Base-by-base conservation (phyloP, 2,888 invertebrate genomes). In the Agriopis aurantiaria region DNA sequence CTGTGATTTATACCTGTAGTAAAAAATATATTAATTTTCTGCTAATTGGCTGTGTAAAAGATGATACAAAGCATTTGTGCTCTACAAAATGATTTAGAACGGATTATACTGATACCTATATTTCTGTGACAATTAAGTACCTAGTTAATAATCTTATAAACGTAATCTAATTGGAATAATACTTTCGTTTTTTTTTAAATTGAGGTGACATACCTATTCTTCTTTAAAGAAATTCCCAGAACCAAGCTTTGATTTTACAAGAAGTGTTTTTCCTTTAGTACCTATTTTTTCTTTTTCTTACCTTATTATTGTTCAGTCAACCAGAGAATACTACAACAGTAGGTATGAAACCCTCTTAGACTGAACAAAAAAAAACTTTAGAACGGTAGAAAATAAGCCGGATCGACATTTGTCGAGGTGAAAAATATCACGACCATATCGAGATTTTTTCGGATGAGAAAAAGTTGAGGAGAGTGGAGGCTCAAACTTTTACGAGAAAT, bases 151-250 rank as follows among this genome's bases (percentile, higher is more conserved):
- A 33, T 33, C 5, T 33, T 33, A 33, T 33, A 33, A 33, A 33
- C 33, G 5, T 33, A 33, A 33, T 33, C 33, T 33, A 33, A 33
- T 33, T 33, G 33, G 33, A 4, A 57, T 43, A 45, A 45, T 57
- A 57, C 45, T 57, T 57, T 43, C n/a, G n/a, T n/a, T 8, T 46
- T 23, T 59, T 3, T 48, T 46, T 33, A 7, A 45, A 45, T 9
- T 41, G 14, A 3, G 3, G 33, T 5, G 3, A 33, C 5, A 33
- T 33, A 3, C 1, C 5, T 49, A 49, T 60, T 49, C 40, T 33
- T 14, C 7, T 46, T 23, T 23, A 43, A 56, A 43, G 55, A n/a
- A 55, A 55, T 55, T 12, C 12, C n/a, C 55, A 55, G 23, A 57
- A 43, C 9, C 10, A n/a, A 8, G 8, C 2, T 33, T 17, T 52